phyloP scores from a whole-genome alignment of 1,140 invertebrate species.

The Anastrepha ludens region DNA sequence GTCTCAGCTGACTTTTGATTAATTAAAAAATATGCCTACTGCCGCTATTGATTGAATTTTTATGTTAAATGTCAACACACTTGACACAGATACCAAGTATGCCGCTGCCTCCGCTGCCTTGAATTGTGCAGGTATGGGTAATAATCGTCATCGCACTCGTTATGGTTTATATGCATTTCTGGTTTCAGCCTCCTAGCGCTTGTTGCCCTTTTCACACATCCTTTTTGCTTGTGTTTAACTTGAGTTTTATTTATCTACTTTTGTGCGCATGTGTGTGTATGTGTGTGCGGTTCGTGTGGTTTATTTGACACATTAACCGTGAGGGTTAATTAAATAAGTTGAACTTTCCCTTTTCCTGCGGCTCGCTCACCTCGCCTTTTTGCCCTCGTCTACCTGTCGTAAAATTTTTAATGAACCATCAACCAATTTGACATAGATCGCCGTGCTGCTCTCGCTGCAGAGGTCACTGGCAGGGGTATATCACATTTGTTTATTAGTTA shows the following conservation, averaged over 20 bases:
- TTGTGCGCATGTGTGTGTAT: neutral
- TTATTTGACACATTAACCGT: slow-evolving; percentile 35
- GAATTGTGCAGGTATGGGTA: neutral
- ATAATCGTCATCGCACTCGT: neutral
- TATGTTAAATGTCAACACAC: slow-evolving; percentile 43
- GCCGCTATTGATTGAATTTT: slow-evolving; percentile 15
- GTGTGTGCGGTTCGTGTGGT: neutral
- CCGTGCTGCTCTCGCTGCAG: neutral
- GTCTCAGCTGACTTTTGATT: neutral
- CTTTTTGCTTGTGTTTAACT: slow-evolving; percentile 15
- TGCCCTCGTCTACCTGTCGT: slow-evolving; percentile 10
- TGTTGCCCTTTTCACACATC: slow-evolving; percentile 19
- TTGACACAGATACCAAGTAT: neutral
- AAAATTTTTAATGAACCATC: slow-evolving; percentile 52
- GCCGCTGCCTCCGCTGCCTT: neutral
- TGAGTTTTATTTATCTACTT: neutral
- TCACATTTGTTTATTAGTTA: slow-evolving; percentile 36
- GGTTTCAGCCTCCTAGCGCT: neutral
- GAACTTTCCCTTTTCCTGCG: slow-evolving; percentile 42
- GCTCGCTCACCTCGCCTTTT: neutral
- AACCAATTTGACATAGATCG: slow-evolving; percentile 48
- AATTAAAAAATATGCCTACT: slow-evolving; percentile 50
- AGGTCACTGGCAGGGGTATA: neutral
- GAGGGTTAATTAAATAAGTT: slow-evolving; percentile 40
- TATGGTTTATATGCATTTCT: neutral